Percentiles rank a stretch among this genome's conserved stretches.
phyloP scores from a whole-genome alignment of 37 sponge, comb jelly and placozoan species.

The Ephydatia muelleri region DNA sequence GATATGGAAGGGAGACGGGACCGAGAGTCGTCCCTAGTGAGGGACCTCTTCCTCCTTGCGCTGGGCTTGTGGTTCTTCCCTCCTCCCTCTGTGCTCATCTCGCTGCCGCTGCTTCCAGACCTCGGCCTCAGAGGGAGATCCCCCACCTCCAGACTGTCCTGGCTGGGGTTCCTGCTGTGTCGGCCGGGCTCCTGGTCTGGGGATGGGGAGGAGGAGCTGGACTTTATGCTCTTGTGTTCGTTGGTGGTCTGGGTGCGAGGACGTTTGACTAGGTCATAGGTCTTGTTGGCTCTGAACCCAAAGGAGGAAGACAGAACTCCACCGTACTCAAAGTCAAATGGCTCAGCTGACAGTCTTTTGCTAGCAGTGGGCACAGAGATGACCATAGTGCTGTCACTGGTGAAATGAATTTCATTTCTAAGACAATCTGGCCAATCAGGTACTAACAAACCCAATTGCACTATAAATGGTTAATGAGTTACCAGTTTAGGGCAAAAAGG shows the following conservation, averaged over 20 bases:
- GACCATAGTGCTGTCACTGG: background rate
- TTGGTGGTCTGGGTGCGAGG: background rate
- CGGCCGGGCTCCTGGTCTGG: slow-evolving; percentile 6
- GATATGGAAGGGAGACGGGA: slow-evolving; percentile 50
- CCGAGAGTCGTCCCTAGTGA: slow-evolving; percentile 9
- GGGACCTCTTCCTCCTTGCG: background rate
- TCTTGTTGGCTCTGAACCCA: slow-evolving; percentile 19
- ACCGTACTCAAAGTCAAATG: slow-evolving; percentile 21
- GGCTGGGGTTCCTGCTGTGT: background rate
- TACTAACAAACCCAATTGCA: too few species aligned
- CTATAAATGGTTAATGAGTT: too few species aligned
- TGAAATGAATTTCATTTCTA: background rate
- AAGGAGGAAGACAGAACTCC: slow-evolving; percentile 1
- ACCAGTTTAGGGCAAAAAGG: too few species aligned
- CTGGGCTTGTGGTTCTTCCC: background rate
- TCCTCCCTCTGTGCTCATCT: background rate
- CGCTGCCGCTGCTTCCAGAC: background rate
- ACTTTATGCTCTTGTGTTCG: background rate
- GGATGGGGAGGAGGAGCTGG: background rate
- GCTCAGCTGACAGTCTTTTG: slow-evolving; percentile 8
- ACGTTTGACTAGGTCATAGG: slow-evolving; percentile 1
- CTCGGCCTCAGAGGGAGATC: background rate
- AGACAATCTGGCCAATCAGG: too few species aligned
- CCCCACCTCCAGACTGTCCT: background rate
- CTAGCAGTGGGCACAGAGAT: background rate